phyloP scores from a whole-genome alignment of 1,140 invertebrate genomes.

The Drosophila neocordata region DNA sequence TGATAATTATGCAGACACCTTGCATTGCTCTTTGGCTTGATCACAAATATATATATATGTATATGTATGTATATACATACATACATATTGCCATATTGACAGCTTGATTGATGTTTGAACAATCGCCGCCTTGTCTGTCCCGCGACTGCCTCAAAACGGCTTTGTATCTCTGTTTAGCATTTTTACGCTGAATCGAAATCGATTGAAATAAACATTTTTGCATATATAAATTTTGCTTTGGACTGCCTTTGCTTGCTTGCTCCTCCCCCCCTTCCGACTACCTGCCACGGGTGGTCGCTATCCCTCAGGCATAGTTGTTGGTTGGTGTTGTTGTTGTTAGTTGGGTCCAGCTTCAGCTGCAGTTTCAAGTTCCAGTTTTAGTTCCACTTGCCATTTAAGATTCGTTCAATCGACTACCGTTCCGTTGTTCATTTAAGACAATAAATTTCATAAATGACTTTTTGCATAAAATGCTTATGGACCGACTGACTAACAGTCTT shows the following conservation, averaged over 20 bases:
- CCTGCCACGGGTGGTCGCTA: conserved; percentile 64
- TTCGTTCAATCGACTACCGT: conserved; percentile 43
- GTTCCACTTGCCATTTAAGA: conserved; percentile 45
- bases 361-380: conserved; percentile 2
- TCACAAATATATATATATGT: conserved; percentile 1
- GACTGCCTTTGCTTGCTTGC: not conserved
- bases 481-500: conserved; percentile 2
- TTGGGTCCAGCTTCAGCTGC: not conserved
- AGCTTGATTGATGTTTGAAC: conserved; percentile 66
- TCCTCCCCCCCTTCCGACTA: not conserved
- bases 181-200: conserved; percentile 54
- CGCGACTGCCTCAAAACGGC: not conserved
- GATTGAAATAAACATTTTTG: conserved; percentile 43
- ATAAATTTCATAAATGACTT: conserved; percentile 77
- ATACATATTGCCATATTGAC: conserved; percentile 73
- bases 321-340: too few species aligned
- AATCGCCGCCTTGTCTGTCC: not conserved
- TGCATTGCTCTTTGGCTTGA: conserved; percentile 33
- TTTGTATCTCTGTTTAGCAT: conserved; percentile 34
- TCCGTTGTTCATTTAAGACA: conserved; percentile 68
- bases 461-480: conserved; percentile 64
- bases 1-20: conserved; percentile 69
- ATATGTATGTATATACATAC: conserved; percentile 17
- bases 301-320: not conserved
- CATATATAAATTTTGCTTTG: conserved; percentile 31